Base-by-base conservation (phyloP, 2,888 invertebrate genomes). In the Plebejus anna region DNA sequence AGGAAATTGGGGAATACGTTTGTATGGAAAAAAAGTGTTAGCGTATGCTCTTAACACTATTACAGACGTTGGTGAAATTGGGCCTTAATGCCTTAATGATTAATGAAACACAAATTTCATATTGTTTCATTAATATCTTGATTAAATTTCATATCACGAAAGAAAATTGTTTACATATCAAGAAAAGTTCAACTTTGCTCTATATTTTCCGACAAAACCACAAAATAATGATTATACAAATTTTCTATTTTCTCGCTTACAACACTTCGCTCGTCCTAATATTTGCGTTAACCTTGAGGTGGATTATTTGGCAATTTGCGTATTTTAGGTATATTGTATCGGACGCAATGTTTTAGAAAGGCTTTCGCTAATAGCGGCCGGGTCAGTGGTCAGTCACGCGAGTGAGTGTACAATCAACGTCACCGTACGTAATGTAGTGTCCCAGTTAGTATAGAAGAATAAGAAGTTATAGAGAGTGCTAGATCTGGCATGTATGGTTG, bases 331-430 rank as follows among this genome's bases (percentile, higher is more conserved):
- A 59, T 59, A 59, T 22, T 7, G 59, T 59, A 59, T n/a, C 55
- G 55, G 22, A 66, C 9, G 16, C 32, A 55, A 22, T 16, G 22
- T 51, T 73, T 73, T 32, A 28, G 51, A 51, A 73, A 73, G 51
- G 47, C 32, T 73, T 55, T 55, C 16, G 73, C 16, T 73, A 55
- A 55, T 72, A 47, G 6, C 28, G 71, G 72, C 51, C 51, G 51
- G 51, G 73, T 73, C 73, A 28, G 51, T 32, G 73, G 32, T 28
- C 73, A 51, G 73, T 66, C 66, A 66, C 73, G 73, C 73, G 73
- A 73, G 51, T 55, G 73, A 73, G 73, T 32, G 16, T 51, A 55
- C 55, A 55, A 32, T 73, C 47, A 55, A 73, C 73, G 16, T 73
- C 32, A 55, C 55, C 6, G 42, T 7, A 2, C 0, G 36, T 61